phyloP scores from a whole-genome alignment of 2,888 invertebrate genomes.

The Glaucopsyche alexis region DNA sequence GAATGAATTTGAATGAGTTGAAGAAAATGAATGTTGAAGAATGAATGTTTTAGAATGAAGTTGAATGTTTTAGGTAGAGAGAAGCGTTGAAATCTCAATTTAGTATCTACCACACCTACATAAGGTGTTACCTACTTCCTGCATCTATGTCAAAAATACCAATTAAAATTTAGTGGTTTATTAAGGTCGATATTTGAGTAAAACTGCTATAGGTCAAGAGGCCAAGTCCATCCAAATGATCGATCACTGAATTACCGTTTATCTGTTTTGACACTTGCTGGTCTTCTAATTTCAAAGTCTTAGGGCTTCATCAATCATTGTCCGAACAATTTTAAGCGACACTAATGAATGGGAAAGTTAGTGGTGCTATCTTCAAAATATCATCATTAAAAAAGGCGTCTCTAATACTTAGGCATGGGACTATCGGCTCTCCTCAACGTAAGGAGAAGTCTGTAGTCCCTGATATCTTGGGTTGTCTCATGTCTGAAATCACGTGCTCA shows the following conservation, averaged over 20 bases:
- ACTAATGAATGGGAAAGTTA: constrained; percentile 6
- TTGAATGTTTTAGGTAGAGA: too few species aligned
- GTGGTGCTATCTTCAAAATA: not conserved
- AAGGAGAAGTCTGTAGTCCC: not conserved
- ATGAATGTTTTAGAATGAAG: too few species aligned
- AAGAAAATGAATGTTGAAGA: too few species aligned
- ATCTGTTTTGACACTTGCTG: constrained; percentile 7
- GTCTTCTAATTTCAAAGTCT: constrained; percentile 11
- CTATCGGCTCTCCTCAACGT: not conserved
- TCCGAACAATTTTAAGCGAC: not conserved
- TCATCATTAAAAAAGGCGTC: not conserved
- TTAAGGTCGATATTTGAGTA: not conserved
- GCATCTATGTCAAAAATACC: not conserved
- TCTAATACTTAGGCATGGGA: not conserved
- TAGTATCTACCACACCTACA: too few species aligned
- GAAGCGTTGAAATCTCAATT: too few species aligned
- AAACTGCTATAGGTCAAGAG: not conserved
- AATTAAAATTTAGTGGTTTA: not conserved
- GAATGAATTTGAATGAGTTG: not conserved
- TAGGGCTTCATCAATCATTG: constrained; percentile 9
- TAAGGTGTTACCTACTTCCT: not conserved
- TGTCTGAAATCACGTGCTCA: too few species aligned
- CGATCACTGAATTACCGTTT: constrained; percentile 11
- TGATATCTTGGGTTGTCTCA: too few species aligned
- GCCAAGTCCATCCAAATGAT: constrained; percentile 4